Evolutionary conservation across 2,113 vertebrate genomes (phyloP).

Genomic region (Coptodon rendalli): DNA sequence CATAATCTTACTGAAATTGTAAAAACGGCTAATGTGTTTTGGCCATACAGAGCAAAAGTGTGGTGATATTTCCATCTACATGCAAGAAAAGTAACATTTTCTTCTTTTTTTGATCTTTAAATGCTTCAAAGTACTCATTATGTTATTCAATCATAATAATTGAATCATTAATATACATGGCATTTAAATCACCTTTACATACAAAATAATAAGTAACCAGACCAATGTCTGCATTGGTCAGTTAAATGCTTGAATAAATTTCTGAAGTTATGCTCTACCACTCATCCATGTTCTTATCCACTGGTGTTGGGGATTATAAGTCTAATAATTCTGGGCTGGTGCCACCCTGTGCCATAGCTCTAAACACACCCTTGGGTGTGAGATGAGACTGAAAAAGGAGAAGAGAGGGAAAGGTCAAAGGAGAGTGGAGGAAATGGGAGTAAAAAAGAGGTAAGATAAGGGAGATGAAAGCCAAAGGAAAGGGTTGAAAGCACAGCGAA

Average conservation of each 20-base stretch:
- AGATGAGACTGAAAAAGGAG: background rate
- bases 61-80: background rate
- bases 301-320: background rate
- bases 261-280: background rate
- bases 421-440: background rate
- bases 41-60: background rate
- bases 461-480: background rate
- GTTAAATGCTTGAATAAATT: background rate
- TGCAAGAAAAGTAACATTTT: background rate
- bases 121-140: background rate
- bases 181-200: background rate
- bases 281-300: background rate
- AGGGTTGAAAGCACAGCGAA: background rate
- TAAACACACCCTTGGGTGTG: background rate
- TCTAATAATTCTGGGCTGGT: background rate
- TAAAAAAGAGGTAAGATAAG: conserved; percentile 11
- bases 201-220: background rate
- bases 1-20: background rate
- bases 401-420: background rate
- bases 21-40: background rate
- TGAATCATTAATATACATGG: background rate
- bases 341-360: background rate
- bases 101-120: background rate
- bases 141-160: background rate
- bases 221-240: rapidly evolving